Conservation (phyloP, 1,140 invertebrate genomes). For the Hesperophylax magnus region DNA sequence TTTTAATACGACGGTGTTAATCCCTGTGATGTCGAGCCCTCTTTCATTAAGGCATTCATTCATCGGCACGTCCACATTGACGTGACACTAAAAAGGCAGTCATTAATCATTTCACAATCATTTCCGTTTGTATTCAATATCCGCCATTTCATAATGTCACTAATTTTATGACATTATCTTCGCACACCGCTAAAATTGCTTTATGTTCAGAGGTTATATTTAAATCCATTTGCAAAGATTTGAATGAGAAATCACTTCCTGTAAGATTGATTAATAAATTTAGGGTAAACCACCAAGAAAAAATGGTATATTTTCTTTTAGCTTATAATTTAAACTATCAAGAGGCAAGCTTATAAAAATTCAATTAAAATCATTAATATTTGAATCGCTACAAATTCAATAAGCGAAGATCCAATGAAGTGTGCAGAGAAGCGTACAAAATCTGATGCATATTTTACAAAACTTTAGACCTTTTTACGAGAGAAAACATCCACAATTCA, state of each 20-base stretch:
- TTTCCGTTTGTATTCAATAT: conserved; percentile 55
- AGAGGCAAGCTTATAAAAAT: no score
- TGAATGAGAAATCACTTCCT: no score
- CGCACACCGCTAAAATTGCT: background rate
- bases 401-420: background rate
- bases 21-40: conserved; percentile 28
- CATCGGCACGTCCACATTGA: conserved; percentile 42
- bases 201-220: no score
- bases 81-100: conserved; percentile 42
- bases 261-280: no score
- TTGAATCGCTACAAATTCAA: conserved; percentile 8
- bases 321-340: no score
- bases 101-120: conserved; percentile 56
- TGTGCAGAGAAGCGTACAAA: background rate
- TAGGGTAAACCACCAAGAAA: no score
- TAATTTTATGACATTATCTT: conserved; percentile 11
- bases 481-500: conserved; percentile 23
- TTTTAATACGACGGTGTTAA: conserved; percentile 36
- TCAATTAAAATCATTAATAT: no score
- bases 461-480: conserved; percentile 12
- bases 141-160: conserved; percentile 29
- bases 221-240: no score
- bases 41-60: conserved; percentile 47
- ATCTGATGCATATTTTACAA: background rate
- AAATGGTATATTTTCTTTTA: no score